Percentiles rank a stretch among this genome's conserved stretches.
Conservation (phyloP, 2,113 vertebrate genomes). For the Scartelaos histophorus region DNA sequence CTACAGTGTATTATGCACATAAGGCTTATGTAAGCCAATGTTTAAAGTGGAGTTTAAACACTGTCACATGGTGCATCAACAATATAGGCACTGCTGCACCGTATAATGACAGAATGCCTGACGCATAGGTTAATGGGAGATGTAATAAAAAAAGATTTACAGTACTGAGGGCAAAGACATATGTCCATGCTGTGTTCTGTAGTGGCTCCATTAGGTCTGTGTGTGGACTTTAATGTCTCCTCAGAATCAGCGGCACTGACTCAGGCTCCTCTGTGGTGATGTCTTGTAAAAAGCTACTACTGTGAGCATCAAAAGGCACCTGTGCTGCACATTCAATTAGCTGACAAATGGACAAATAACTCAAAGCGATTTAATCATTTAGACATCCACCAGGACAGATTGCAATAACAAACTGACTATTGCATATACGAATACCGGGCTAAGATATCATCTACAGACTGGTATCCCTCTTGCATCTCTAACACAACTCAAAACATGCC, state of each 20-base stretch:
- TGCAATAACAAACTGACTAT: background rate
- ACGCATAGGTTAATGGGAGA: background rate
- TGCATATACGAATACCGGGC: slow-evolving; percentile 1
- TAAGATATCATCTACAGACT: slow-evolving; percentile 19
- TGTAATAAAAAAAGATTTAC: slow-evolving; percentile 1
- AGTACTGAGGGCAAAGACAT: background rate
- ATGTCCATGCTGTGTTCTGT: background rate
- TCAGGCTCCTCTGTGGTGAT: background rate
- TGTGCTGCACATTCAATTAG: background rate
- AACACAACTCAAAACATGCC: background rate
- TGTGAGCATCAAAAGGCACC: background rate
- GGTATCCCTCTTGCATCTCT: background rate
- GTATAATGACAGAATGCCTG: background rate
- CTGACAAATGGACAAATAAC: background rate
- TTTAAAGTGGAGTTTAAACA: background rate
- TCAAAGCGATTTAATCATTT: slow-evolving; percentile 2
- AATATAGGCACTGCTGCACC: background rate
- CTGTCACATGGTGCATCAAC: background rate
- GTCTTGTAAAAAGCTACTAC: background rate
- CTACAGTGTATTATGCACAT: background rate
- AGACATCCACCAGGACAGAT: background rate
- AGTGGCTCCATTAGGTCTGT: slow-evolving; percentile 5
- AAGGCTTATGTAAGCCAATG: background rate
- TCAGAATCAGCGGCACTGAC: background rate
- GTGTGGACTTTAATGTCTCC: background rate